phyloP scores from a whole-genome alignment of 2,113 vertebrate genomes.

The Lophura nycthemera region DNA sequence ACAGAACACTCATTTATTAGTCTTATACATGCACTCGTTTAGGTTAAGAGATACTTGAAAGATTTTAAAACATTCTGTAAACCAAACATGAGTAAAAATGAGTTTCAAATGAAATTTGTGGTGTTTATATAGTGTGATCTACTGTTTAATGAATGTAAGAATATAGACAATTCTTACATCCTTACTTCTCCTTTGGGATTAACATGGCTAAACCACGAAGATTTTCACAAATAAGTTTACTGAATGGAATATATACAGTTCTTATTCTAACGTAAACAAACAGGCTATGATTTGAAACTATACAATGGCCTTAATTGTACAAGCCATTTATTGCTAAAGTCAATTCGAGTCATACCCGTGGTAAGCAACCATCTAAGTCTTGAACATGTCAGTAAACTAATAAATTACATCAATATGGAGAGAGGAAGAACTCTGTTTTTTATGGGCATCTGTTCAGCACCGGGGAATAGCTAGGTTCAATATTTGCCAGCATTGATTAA shows the following conservation, averaged over 20 bases:
- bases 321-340: conserved; percentile 66
- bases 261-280: conserved; percentile 75
- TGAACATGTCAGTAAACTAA: conserved; percentile 74
- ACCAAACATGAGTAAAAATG: conserved; percentile 11
- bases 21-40: background rate
- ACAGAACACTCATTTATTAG: background rate
- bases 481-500: conserved; percentile 42
- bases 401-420: conserved; percentile 66
- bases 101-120: conserved; percentile 33
- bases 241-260: conserved; percentile 58
- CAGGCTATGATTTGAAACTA: conserved; percentile 67
- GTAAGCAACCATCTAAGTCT: conserved; percentile 61
- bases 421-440: conserved; percentile 38
- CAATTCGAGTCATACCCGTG: conserved; percentile 47
- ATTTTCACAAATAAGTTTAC: conserved; percentile 61
- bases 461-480: conserved; percentile 23
- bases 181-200: conserved; percentile 35
- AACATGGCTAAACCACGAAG: conserved; percentile 24
- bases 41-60: conserved; percentile 5
- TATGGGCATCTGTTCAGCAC: conserved; percentile 55
- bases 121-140: conserved; percentile 23
- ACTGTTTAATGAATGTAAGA: conserved; percentile 16
- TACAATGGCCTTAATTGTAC: conserved; percentile 66
- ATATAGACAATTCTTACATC: conserved; percentile 24
- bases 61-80: conserved; percentile 4